These are phyloP conservation scores for Hipposideros armiger DNA, from an alignment of 2,113 vertebrate species.

Conservation along the genomic window DNA sequence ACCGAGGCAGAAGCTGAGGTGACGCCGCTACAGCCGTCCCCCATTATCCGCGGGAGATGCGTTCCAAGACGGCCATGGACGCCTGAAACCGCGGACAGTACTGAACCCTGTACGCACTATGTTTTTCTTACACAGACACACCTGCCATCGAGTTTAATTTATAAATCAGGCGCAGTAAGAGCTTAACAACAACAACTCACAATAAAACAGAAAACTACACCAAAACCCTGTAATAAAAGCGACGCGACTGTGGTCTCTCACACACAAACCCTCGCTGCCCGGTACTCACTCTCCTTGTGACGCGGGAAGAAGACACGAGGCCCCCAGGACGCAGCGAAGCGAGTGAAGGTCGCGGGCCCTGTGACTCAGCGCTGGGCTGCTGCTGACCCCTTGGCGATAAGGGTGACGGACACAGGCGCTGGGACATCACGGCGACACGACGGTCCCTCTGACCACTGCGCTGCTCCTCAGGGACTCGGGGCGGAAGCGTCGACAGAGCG, in stretches of 20 bases:
- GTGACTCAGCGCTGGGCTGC: not conserved
- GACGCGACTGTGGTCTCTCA: no score
- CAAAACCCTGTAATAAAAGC: no score
- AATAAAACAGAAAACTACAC: no score
- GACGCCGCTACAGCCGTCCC: not conserved
- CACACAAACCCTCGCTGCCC: not conserved
- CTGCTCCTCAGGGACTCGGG: not conserved
- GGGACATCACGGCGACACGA: no score
- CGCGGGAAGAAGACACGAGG: not conserved
- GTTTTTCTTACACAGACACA: not conserved
- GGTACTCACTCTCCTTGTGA: not conserved
- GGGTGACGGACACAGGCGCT: not conserved
- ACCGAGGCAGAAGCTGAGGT: not conserved
- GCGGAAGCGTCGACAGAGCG: not conserved
- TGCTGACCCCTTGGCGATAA: not conserved
- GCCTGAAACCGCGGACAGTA: not conserved
- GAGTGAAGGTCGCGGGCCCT: not conserved
- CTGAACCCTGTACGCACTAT: not conserved
- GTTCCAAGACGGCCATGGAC: not conserved
- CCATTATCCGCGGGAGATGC: not conserved
- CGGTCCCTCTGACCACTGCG: no score
- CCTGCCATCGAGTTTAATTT: not conserved
- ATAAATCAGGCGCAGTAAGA: not conserved
- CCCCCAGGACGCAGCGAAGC: not conserved
- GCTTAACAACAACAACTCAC: not conserved